phyloP scores from a whole-genome alignment of 2,113 vertebrate genomes.

The Genyomyrus donnyi region DNA sequence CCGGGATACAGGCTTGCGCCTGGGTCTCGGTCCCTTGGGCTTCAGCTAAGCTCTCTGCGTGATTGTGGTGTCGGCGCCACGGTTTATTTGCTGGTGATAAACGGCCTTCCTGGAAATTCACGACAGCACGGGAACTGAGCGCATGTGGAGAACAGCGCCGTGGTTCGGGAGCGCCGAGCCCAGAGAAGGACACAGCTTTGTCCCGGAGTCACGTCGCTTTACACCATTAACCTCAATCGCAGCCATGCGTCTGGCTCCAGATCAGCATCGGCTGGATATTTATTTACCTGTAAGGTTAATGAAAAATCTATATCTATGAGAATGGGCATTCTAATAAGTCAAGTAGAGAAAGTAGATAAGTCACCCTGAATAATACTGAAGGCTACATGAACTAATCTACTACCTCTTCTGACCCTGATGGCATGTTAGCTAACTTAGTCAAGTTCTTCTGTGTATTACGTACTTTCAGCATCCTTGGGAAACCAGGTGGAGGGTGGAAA shows the following conservation, averaged over 20 bases:
- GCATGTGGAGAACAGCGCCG: background rate
- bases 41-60: background rate
- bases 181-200: background rate
- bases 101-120: background rate
- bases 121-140: background rate
- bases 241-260: background rate
- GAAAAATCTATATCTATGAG: background rate
- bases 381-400: background rate
- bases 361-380: background rate
- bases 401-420: background rate
- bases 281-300: background rate
- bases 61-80: background rate
- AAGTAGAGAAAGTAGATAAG: background rate
- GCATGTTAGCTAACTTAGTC: background rate
- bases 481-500: background rate
- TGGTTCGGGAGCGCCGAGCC: background rate
- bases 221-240: background rate
- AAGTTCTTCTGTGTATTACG: background rate
- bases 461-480: background rate
- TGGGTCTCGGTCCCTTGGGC: background rate
- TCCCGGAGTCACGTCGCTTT: background rate
- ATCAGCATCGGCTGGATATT: background rate
- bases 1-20: background rate
- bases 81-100: background rate
- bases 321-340: background rate